These are phyloP conservation scores for Odontomyia ornata DNA, from an alignment of 2,888 invertebrate genomes.

Conservation along the genomic window DNA sequence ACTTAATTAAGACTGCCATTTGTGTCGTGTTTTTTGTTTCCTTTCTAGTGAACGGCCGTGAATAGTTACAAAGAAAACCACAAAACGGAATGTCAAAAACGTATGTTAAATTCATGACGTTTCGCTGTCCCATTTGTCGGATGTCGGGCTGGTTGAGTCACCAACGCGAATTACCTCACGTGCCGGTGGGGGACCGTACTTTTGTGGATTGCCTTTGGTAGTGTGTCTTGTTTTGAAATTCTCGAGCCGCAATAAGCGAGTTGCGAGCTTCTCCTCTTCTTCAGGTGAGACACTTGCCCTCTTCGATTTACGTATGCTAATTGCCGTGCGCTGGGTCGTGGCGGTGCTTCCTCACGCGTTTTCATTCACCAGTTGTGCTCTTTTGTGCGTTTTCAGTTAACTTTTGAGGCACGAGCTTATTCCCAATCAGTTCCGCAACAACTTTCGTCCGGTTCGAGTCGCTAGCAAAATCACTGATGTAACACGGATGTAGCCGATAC, in stretches of 20 bases:
- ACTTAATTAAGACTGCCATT: no score
- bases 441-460: conserved; percentile 22
- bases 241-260: not conserved
- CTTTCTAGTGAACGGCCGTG: no score
- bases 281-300: conserved; percentile 29
- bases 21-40: no score
- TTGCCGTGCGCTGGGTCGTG: not conserved
- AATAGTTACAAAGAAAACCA: not conserved
- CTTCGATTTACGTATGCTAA: conserved; percentile 10
- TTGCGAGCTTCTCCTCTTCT: conserved; percentile 21
- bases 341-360: not conserved
- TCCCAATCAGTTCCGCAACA: conserved; percentile 30
- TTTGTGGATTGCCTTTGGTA: not conserved
- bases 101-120: not conserved
- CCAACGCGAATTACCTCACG: not conserved
- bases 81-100: conserved; percentile 20
- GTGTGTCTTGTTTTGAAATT: not conserved
- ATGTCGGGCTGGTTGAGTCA: not conserved
- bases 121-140: not conserved
- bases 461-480: not conserved
- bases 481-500: not conserved
- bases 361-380: conserved; percentile 25
- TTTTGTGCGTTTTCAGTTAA: conserved; percentile 33
- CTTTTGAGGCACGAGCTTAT: not conserved
- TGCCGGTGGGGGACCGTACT: conserved; percentile 19